A percentile compares a stretch with the other conserved stretches of the same genome.
phyloP scores from a whole-genome alignment of 2,888 invertebrate species.

The Yponomeuta evonymella region DNA sequence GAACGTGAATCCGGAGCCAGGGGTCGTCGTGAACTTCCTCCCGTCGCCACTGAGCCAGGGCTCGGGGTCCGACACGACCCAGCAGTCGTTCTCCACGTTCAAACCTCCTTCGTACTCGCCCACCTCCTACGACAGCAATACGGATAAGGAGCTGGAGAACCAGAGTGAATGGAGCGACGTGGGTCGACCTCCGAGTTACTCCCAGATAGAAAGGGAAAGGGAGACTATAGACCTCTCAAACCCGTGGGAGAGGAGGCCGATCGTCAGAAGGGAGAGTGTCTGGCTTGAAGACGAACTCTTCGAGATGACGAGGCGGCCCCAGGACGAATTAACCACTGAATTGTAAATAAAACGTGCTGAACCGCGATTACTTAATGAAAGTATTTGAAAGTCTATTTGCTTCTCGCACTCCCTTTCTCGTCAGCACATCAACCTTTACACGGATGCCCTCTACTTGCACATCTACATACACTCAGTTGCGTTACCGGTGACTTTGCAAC shows the following conservation, averaged over 20 bases:
- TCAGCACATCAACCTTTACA: no score
- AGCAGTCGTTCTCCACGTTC: conserved; percentile 69
- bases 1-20: conserved; percentile 58
- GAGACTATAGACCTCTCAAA: conserved; percentile 63
- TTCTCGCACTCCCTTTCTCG: no score
- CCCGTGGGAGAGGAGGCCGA: conserved; percentile 68
- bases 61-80: conserved; percentile 57
- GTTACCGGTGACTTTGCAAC: no score
- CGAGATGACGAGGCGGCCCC: conserved; percentile 89
- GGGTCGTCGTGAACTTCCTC: conserved; percentile 82
- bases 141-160: conserved; percentile 62
- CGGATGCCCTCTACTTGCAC: no score
- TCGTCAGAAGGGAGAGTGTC: conserved; percentile 73
- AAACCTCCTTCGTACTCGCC: conserved; percentile 71
- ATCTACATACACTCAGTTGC: no score
- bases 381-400: no score
- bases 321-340: conserved; percentile 92
- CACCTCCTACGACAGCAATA: conserved; percentile 66
- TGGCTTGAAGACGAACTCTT: conserved; percentile 89
- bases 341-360: conserved; percentile 63
- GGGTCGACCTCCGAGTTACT: conserved; percentile 62
- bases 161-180: conserved; percentile 75
- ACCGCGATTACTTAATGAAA: background rate
- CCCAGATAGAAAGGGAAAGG: conserved; percentile 54
- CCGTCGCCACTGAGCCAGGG: conserved; percentile 75